A percentile compares a stretch with the other conserved stretches of the same genome.
phyloP scores from a whole-genome alignment of 1,140 invertebrate genomes.

The Anadara kagoshimensis region DNA sequence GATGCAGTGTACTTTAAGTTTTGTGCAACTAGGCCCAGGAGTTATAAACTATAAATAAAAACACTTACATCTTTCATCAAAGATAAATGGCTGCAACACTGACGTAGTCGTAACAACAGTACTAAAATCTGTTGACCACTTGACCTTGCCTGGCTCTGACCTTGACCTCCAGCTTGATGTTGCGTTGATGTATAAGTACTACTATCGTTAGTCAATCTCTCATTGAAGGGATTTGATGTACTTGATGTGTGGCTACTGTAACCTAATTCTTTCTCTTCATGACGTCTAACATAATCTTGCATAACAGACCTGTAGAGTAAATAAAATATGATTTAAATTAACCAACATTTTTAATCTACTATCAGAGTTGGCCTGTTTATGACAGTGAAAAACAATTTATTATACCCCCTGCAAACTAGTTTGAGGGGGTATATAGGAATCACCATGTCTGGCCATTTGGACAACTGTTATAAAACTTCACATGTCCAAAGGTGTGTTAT shows the following conservation, averaged over 20 bases:
- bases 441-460: too few species aligned
- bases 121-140: constrained; percentile 80
- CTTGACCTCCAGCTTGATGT: constrained; percentile 9
- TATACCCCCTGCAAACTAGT: too few species aligned
- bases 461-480: too few species aligned
- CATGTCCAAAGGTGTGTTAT: too few species aligned
- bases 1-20: too few species aligned
- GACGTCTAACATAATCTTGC: constrained; percentile 65
- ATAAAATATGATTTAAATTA: too few species aligned
- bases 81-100: constrained; percentile 91
- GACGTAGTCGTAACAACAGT: constrained; percentile 86
- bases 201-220: neutral
- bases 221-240: constrained; percentile 29
- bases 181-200: neutral
- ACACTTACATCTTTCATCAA: constrained; percentile 80
- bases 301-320: constrained; percentile 50
- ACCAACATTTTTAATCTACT: too few species aligned
- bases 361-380: too few species aligned
- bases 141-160: constrained; percentile 74
- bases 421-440: too few species aligned
- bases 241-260: neutral
- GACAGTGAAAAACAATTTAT: too few species aligned
- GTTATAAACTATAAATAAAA: too few species aligned
- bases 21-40: too few species aligned
- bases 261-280: constrained; percentile 64